Base-by-base conservation (phyloP, 2,888 invertebrate genomes). In the Eilema caniola region DNA sequence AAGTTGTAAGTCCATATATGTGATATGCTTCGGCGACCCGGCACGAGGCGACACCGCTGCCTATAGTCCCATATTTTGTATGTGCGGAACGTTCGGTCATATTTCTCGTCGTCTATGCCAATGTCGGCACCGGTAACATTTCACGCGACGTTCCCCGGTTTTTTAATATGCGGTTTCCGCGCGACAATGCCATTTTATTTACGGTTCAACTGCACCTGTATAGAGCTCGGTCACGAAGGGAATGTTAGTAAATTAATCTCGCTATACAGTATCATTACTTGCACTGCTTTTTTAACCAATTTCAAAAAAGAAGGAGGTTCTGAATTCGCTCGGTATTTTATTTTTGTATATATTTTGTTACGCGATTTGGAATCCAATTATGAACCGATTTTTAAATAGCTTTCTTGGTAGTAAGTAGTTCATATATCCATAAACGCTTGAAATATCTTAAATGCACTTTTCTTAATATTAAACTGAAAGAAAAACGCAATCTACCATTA, bases 81-180 rank as follows among this genome's bases (percentile, higher is more conserved):
- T 90, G 88, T 90, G 89, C 86, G 83, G 87, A 87, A 85, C 88
- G 87, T 87, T 88, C 76, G 84, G 83, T 89, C 88, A 92, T 93
- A 94, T 92, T 92, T 94, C 90, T 89, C 85, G 85, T 86, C 88
- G 89, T 90, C 89, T 91, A 88, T 87, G 84, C 87, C 89, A 76
- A 88, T 88, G 84, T 86, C 85, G 82, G 85, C 84, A 88, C 89
- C 91, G 91, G 91, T 89, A 91, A 89, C 90, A 89, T 91, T 94
- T 93, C 93, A 94, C 92, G 92, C 92, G 91, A 92, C 88, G 86
- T 87, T 90, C 88, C 83, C 89, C 89, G 88, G 89, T 92, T 92
- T 93, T 93, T 93, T 88, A 89, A 93, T 91, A 89, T 89, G 91
- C 88, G 89, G 89, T 91, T 93, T 92, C 93, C 92, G 90, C 88